Conservation (phyloP, 2,797 vertebrate genomes). For the Garrulus glandarius region DNA sequence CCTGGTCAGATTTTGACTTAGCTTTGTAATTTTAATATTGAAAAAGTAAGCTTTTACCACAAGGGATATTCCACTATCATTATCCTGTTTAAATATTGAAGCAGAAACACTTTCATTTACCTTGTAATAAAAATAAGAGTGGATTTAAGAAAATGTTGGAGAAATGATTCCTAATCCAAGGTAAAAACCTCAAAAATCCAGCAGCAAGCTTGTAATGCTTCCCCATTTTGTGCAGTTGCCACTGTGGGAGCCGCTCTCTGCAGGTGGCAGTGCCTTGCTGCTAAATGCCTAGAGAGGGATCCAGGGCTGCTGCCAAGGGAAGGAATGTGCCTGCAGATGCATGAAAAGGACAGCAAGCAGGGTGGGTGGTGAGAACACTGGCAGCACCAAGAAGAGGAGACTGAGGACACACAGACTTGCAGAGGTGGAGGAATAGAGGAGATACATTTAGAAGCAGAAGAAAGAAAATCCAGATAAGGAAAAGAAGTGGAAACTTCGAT, state of each 20-base stretch:
- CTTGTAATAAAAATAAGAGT: background rate
- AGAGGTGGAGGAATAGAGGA: background rate
- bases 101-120: background rate
- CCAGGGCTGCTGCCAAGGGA: background rate
- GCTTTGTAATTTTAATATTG: background rate
- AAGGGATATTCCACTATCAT: background rate
- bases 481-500: background rate
- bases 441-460: background rate
- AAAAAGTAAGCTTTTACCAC: background rate
- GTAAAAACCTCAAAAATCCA: background rate
- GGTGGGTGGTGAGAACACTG: background rate
- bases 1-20: background rate
- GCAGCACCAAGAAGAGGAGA: background rate
- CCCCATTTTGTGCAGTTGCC: background rate
- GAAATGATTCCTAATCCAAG: background rate
- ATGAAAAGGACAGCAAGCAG: background rate
- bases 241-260: background rate
- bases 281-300: background rate
- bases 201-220: background rate
- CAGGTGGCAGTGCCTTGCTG: conserved; percentile 42
- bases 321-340: background rate
- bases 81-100: background rate
- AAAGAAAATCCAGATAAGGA: background rate
- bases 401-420: background rate
- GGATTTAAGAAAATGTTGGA: background rate